Evolutionary conservation across 2,113 vertebrate species (phyloP).

Genomic region (Calidris pugnax): DNA sequence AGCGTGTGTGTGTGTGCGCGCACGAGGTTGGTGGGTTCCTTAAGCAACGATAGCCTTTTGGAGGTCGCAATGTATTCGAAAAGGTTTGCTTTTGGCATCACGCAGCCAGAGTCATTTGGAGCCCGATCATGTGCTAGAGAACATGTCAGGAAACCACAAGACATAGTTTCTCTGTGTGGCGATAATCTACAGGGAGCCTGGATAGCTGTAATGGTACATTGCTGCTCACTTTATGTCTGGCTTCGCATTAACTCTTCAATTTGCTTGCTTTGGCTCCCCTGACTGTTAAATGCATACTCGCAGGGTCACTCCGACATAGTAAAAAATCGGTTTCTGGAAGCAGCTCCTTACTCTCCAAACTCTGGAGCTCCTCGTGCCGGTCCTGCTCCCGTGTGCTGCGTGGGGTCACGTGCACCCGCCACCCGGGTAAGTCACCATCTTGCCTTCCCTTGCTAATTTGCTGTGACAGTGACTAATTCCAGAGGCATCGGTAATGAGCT

Average conservation of each 20-base stretch:
- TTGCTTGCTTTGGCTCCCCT: constrained; percentile 76
- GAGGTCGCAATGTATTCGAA: background rate
- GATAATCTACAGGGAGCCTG: constrained; percentile 61
- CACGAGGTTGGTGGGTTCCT: background rate
- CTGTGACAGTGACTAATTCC: constrained; percentile 9
- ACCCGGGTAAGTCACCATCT: constrained; percentile 15
- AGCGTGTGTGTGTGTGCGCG: too few species aligned
- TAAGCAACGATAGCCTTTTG: background rate
- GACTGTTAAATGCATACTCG: constrained; percentile 55
- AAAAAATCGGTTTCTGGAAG: constrained; percentile 61
- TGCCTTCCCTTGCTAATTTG: constrained; percentile 21
- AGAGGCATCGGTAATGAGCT: background rate
- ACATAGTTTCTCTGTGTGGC: constrained; percentile 65
- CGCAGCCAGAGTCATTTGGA: constrained; percentile 28
- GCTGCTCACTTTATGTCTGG: constrained; percentile 53
- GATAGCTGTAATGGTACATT: constrained; percentile 64
- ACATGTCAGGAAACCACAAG: constrained; percentile 72
- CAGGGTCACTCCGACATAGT: constrained; percentile 24
- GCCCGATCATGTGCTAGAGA: background rate
- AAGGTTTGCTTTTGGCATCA: constrained; percentile 56
- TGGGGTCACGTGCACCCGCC: background rate
- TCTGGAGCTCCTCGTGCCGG: background rate
- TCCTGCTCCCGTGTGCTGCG: background rate
- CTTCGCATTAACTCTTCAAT: constrained; percentile 50
- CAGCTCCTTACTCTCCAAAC: background rate